Evolutionary conservation across 2,797 vertebrate species (phyloP).

Genomic region (Alca torda): DNA sequence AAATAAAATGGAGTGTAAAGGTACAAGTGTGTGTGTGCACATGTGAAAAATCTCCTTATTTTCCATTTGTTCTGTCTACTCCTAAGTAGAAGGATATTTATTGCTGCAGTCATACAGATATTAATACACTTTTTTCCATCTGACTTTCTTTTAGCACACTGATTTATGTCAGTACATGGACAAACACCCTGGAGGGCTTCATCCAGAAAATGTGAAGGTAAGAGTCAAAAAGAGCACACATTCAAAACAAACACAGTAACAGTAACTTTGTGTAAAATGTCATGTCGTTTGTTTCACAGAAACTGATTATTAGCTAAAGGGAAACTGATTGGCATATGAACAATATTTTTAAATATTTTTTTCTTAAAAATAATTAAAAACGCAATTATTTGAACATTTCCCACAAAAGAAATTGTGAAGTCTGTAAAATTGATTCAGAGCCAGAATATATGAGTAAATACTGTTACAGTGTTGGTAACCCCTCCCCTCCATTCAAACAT

Average conservation of each 20-base stretch:
- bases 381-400: neutral
- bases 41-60: neutral
- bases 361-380: neutral
- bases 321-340: neutral
- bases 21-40: neutral
- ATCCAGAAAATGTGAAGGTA: slow-evolving; percentile 97
- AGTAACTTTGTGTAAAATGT: neutral
- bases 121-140: slow-evolving; percentile 60
- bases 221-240: slow-evolving; percentile 52
- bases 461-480: neutral
- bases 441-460: neutral
- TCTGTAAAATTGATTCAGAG: neutral
- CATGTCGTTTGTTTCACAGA: neutral
- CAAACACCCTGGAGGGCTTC: slow-evolving; percentile 93
- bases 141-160: slow-evolving; percentile 86
- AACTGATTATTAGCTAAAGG: neutral
- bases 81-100: slow-evolving; percentile 57
- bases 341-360: neutral
- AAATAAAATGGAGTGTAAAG: neutral
- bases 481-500: neutral
- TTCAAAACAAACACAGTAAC: neutral
- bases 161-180: slow-evolving; percentile 99
- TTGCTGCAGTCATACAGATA: slow-evolving; percentile 47
- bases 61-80: slow-evolving; percentile 41
- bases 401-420: neutral